Evolutionary conservation across 2,797 vertebrate species (phyloP).

Genomic region (Phalloptychus januarius): DNA sequence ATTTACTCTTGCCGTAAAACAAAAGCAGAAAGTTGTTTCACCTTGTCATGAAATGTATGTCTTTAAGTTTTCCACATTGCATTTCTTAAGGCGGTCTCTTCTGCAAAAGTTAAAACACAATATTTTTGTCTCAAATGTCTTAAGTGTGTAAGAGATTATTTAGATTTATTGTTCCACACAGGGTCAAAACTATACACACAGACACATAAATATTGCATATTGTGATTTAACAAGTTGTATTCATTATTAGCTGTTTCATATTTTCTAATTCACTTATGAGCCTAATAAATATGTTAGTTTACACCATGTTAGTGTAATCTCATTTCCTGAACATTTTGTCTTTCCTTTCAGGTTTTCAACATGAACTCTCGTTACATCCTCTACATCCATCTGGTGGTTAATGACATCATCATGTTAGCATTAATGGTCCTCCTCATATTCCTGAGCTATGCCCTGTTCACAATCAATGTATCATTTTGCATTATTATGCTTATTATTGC

Average conservation of each 20-base stretch:
- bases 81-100: background rate
- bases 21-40: background rate
- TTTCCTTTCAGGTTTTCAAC: constrained; percentile 40
- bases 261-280: background rate
- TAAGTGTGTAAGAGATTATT: background rate
- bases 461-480: constrained; percentile 61
- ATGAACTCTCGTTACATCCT: constrained; percentile 72
- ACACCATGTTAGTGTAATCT: background rate
- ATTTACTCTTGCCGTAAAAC: background rate
- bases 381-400: constrained; percentile 73
- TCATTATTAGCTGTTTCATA: background rate
- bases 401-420: constrained; percentile 69
- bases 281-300: background rate
- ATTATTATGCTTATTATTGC: constrained; percentile 40
- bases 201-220: background rate
- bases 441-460: constrained; percentile 52
- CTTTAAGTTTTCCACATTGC: background rate
- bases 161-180: background rate
- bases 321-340: background rate
- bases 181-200: background rate
- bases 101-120: too few relatives aligned
- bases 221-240: too few relatives aligned
- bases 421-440: constrained; percentile 51
- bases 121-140: background rate
- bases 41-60: background rate